Percentiles rank a stretch among this genome's conserved stretches.
Conservation (phyloP, 2,888 invertebrate species). For the Nezara viridula region DNA sequence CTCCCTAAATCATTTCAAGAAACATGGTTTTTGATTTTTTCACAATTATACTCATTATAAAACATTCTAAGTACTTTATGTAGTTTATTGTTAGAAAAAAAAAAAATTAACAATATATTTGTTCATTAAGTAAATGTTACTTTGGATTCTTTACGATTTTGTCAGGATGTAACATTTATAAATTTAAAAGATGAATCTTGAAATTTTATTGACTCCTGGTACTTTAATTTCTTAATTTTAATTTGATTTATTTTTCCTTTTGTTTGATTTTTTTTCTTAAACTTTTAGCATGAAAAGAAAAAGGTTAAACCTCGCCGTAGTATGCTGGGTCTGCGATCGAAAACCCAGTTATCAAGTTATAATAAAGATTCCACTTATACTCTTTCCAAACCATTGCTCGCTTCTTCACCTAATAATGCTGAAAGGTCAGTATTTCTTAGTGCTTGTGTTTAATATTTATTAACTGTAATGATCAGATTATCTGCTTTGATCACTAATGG, state of each 20-base stretch:
- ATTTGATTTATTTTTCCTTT: background rate
- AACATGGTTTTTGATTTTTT: too few species aligned
- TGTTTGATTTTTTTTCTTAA: background rate
- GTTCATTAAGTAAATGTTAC: background rate
- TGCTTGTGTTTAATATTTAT: background rate
- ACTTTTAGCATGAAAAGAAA: constrained; percentile 22
- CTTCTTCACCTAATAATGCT: constrained; percentile 6
- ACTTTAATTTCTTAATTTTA: background rate
- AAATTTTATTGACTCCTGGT: background rate
- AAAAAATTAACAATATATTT: background rate
- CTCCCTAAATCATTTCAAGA: too few species aligned
- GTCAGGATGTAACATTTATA: background rate
- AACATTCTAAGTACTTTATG: too few species aligned
- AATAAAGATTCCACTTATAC: background rate
- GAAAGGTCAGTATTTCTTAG: constrained; percentile 16
- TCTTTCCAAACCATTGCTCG: background rate
- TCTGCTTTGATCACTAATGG: background rate
- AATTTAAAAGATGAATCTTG: background rate
- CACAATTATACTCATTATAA: too few species aligned
- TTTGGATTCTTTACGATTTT: background rate
- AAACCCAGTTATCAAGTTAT: background rate
- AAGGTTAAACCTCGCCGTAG: constrained; percentile 13
- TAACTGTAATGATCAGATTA: too few species aligned
- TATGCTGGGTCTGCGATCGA: constrained; percentile 9
- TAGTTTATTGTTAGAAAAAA: too few species aligned